Evolutionary conservation across 2,113 vertebrate species (phyloP), one percentile per base, ranked within the genome.

Genomic region (Polyodon spathula): DNA sequence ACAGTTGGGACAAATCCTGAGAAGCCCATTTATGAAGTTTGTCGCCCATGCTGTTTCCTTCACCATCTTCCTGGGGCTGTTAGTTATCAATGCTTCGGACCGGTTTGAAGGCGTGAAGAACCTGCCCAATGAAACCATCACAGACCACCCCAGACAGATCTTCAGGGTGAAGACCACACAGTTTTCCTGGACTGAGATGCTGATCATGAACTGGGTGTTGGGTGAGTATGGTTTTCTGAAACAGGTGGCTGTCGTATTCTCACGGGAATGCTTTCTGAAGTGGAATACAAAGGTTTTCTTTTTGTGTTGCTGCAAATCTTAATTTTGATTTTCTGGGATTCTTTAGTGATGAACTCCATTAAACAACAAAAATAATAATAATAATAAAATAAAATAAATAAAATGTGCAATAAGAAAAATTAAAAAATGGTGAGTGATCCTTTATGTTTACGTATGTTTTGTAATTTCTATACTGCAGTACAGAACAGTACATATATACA

Each of bases 21-120:
- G 94, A 61, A 98, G 95, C 56, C 95, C 95, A 50, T 98, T 98
- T 72, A 98, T 97, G 94, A 98, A 98, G 83, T 98, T 98, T 67
- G 92, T 98, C 65, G 94, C 95, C 43, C 95, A 98, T 2, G 94
- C 95, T 0, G 93, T 97, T 64, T 98, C 95, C 64, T 97, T 98
- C 78, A 97, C 92, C 54, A 92, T 95, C 79, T 97, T 97, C 72
- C 76, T 98, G 64, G 91, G 92, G 58, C 78, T 98, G 50, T 82
- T 98, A 63, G 86, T 98, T 1, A 68, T 98, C 74, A 98, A 98
- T 0, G 94, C 94, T 6, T 97, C 95, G 0, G 95, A 98, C 64
- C 90, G 95, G 6, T 98, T 97, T 17, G 93, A 97, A 68, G 95
- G 95, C 0, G 90, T 97, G 9, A 97, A 94, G 81, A 94, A 91